Evolutionary conservation across 2,113 vertebrate species (phyloP).

Genomic region (Procavia capensis): DNA sequence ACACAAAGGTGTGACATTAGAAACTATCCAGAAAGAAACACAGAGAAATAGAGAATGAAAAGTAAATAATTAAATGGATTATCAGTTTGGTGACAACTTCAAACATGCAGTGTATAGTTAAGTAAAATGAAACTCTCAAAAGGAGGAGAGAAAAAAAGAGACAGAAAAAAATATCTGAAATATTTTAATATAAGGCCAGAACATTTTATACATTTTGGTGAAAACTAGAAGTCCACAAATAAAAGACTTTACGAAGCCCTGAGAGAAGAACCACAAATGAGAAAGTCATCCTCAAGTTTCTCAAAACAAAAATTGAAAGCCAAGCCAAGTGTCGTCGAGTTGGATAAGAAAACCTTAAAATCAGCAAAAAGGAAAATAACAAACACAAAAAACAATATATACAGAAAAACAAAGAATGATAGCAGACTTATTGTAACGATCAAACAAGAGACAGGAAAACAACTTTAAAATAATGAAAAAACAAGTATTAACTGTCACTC

Average conservation of each 20-base stretch:
- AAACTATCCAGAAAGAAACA: conserved; percentile 23
- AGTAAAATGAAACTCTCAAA: neutral
- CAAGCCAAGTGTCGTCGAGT: too few relatives aligned
- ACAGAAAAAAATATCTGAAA: neutral
- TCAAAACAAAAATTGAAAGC: neutral
- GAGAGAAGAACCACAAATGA: neutral
- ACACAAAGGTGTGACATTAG: neutral
- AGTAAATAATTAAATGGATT: neutral
- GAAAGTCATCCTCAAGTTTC: neutral
- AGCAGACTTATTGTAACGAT: neutral
- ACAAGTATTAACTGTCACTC: neutral
- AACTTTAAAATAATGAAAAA: neutral
- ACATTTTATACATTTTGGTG: neutral
- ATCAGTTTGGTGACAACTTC: neutral
- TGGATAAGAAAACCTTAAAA: neutral
- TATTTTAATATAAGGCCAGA: neutral
- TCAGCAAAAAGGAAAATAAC: too few relatives aligned
- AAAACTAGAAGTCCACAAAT: neutral
- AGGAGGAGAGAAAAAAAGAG: neutral
- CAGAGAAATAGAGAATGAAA: neutral
- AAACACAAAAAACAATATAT: neutral
- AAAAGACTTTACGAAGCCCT: neutral
- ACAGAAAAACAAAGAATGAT: neutral
- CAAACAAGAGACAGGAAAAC: neutral
- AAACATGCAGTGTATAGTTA: neutral